These are phyloP conservation scores for Amphipyra tragopoginis DNA, from an alignment of 2,888 invertebrate species.

Conservation along the genomic window DNA sequence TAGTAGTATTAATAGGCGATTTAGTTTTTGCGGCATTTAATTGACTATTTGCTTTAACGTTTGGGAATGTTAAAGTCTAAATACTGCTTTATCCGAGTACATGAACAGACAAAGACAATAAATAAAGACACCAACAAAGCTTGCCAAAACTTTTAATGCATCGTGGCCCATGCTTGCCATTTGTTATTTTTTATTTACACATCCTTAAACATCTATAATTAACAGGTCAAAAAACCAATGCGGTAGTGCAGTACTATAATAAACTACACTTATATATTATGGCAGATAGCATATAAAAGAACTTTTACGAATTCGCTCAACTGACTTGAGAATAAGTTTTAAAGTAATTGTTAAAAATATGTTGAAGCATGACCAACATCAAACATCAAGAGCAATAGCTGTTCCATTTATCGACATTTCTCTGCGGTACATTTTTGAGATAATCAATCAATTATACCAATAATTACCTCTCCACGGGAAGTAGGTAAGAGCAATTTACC, in stretches of 20 bases:
- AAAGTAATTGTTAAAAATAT: not conserved
- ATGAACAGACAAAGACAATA: constrained; percentile 13
- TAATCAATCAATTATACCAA: constrained; percentile 68
- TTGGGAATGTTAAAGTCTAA: constrained; percentile 15
- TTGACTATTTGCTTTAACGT: constrained; percentile 12
- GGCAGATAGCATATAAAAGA: too few relatives aligned
- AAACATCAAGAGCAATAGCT: not conserved
- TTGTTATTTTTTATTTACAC: too few relatives aligned
- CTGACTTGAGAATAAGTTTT: too few relatives aligned
- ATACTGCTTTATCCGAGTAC: not conserved
- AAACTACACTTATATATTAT: too few relatives aligned
- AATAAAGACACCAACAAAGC: constrained; percentile 10
- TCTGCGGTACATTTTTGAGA: constrained; percentile 35
- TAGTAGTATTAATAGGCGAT: not conserved
- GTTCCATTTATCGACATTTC: constrained; percentile 9
- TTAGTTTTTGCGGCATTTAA: constrained; percentile 24
- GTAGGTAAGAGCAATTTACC: constrained; percentile 79
- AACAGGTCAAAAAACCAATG: too few relatives aligned
- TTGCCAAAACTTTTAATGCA: constrained; percentile 27
- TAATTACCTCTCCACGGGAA: constrained; percentile 71
- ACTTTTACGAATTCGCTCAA: too few relatives aligned
- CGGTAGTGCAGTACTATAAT: too few relatives aligned
- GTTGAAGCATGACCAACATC: not conserved
- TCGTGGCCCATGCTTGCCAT: not conserved
- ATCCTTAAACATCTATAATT: too few relatives aligned